These are phyloP conservation scores for Scrobipalpa costella DNA, from an alignment of 2,888 invertebrate species.

Conservation along the genomic window DNA sequence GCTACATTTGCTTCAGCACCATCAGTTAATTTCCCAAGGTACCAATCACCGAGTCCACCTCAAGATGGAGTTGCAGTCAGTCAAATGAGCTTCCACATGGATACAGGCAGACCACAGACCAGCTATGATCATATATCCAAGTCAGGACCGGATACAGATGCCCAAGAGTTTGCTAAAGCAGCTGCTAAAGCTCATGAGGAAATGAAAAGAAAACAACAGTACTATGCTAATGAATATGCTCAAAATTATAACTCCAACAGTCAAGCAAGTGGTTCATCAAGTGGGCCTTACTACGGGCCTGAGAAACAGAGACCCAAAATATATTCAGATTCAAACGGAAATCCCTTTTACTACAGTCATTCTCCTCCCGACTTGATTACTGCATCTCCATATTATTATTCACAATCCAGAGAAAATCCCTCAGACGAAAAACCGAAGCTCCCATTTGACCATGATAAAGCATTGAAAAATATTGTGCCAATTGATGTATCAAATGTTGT, in stretches of 20 bases:
- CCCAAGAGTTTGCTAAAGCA: constrained; percentile 71
- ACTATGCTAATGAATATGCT: constrained; percentile 48
- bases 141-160: constrained; percentile 59
- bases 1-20: constrained; percentile 45
- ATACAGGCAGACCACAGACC: constrained; percentile 56
- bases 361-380: constrained; percentile 62
- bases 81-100: constrained; percentile 70
- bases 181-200: constrained; percentile 72
- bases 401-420: constrained; percentile 52
- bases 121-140: constrained; percentile 61
- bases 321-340: constrained; percentile 48
- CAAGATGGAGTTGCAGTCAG: constrained; percentile 59
- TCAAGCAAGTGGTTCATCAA: constrained; percentile 37
- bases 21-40: constrained; percentile 52
- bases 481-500: constrained; percentile 74
- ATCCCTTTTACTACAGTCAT: constrained; percentile 45
- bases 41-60: constrained; percentile 51
- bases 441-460: constrained; percentile 74
- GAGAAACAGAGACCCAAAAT: constrained; percentile 57
- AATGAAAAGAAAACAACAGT: constrained; percentile 59
- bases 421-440: constrained; percentile 59
- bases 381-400: constrained; percentile 59
- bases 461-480: constrained; percentile 73
- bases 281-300: constrained; percentile 43
- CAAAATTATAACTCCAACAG: constrained; percentile 39